Conservation (phyloP, 1,140 invertebrate species). For the Aphelenchoides avenae region DNA sequence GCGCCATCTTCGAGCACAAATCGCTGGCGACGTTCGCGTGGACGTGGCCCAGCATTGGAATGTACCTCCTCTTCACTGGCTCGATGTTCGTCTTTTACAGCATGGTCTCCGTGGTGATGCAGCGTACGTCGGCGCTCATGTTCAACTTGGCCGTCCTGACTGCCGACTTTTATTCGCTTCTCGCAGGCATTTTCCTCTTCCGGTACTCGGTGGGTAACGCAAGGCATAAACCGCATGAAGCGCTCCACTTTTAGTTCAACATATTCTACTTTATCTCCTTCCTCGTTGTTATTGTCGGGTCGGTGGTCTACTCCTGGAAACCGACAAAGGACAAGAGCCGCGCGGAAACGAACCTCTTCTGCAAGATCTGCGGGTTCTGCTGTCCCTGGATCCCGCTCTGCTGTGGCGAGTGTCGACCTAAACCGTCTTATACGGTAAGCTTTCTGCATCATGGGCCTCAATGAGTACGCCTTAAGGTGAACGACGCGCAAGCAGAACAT, state of each 20-base stretch:
- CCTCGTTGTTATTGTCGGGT: conserved; percentile 47
- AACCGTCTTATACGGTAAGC: conserved; percentile 25
- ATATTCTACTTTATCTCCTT: conserved; percentile 56
- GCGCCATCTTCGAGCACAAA: conserved; percentile 64
- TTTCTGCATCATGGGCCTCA: conserved; percentile 1
- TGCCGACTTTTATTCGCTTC: conserved; percentile 77
- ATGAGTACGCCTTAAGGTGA: conserved; percentile 5
- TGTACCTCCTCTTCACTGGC: conserved; percentile 66
- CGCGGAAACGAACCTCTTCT: conserved; percentile 15
- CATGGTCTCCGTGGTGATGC: conserved; percentile 71
- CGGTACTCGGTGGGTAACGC: conserved; percentile 70
- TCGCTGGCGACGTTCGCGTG: conserved; percentile 64
- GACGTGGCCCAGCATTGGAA: conserved; percentile 64
- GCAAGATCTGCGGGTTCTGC: conserved; percentile 26
- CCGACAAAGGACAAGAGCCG: conserved; percentile 28
- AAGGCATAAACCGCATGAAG: conserved; percentile 11
- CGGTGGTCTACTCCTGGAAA: conserved; percentile 47
- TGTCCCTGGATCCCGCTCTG: conserved; percentile 18
- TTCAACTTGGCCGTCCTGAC: conserved; percentile 77
- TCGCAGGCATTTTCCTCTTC: conserved; percentile 75
- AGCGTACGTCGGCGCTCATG: conserved; percentile 74
- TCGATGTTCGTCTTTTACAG: conserved; percentile 75
- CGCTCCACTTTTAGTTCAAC: conserved; percentile 47
- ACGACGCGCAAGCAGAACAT: conserved; percentile 11
- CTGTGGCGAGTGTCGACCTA: conserved; percentile 25